phyloP scores from a whole-genome alignment of 2,888 invertebrate species.

The Dasysyrphus albostriatus region DNA sequence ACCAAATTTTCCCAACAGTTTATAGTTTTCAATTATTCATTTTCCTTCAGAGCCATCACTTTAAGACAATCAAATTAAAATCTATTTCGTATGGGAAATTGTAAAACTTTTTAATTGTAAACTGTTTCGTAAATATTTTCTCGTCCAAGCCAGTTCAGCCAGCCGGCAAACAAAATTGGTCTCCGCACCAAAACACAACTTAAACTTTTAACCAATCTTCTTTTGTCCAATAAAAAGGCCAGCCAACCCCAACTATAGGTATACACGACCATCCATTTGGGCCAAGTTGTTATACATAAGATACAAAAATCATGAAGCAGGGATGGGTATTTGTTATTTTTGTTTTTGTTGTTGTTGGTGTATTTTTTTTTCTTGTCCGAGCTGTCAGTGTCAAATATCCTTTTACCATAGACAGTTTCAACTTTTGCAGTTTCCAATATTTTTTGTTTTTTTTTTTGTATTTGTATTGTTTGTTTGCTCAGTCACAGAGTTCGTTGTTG shows the following conservation, averaged over 20 bases:
- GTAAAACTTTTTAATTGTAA: slow-evolving; percentile 74
- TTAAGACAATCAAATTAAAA: slow-evolving; percentile 72
- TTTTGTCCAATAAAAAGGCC: slow-evolving; percentile 58
- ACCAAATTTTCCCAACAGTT: slow-evolving; percentile 6
- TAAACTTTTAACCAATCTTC: slow-evolving; percentile 72
- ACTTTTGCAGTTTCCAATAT: slow-evolving; percentile 64
- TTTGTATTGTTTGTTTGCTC: slow-evolving; percentile 5
- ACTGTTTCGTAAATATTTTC: slow-evolving; percentile 72
- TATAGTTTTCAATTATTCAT: slow-evolving; percentile 71
- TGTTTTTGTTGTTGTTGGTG: slow-evolving; percentile 29
- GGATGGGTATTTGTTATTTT: slow-evolving; percentile 31
- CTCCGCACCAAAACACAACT: slow-evolving; percentile 46
- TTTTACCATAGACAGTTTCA: slow-evolving; percentile 69
- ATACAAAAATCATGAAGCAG: slow-evolving; percentile 11
- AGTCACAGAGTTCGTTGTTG: not conserved
- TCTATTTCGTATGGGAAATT: slow-evolving; percentile 73
- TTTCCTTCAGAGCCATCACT: slow-evolving; percentile 63
- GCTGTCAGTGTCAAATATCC: slow-evolving; percentile 71
- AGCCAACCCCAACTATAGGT: not conserved
- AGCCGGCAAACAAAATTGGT: slow-evolving; percentile 47
- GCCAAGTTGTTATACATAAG: slow-evolving; percentile 14
- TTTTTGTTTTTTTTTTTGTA: not conserved
- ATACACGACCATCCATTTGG: not conserved
- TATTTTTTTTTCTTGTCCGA: slow-evolving; percentile 32
- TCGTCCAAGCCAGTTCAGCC: slow-evolving; percentile 18